Conservation (phyloP, 2,797 vertebrate genomes). For the Brachyalestes nurse region DNA sequence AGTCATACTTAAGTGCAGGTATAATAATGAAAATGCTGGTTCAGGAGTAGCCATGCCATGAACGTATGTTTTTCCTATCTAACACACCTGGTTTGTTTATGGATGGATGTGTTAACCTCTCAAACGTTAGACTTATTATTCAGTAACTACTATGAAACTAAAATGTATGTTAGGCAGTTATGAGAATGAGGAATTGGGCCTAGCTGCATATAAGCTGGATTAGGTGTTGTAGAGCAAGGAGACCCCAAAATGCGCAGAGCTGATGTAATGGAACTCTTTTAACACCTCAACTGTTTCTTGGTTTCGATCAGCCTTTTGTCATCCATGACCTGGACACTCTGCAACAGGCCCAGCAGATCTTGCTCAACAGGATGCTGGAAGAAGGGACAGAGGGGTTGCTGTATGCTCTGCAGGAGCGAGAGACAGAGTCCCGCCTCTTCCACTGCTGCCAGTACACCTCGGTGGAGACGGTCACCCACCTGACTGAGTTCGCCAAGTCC, state of each 20-base stretch:
- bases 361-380: constrained; percentile 83
- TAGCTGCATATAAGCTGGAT: background rate
- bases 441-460: constrained; percentile 93
- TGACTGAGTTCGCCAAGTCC: constrained; percentile 95
- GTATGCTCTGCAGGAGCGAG: constrained; percentile 81
- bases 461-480: constrained; percentile 92
- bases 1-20: no score
- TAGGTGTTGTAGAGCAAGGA: background rate
- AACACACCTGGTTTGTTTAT: no score
- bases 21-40: no score
- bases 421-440: constrained; percentile 90
- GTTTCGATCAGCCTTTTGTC: constrained; percentile 85
- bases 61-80: no score
- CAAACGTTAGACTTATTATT: background rate
- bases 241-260: background rate
- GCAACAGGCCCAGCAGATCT: constrained; percentile 88
- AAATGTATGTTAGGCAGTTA: background rate
- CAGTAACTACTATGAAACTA: background rate
- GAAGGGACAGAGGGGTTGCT: constrained; percentile 62
- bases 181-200: background rate
- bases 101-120: no score
- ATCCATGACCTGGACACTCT: constrained; percentile 96
- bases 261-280: background rate
- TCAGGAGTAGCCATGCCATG: no score
- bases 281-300: constrained; percentile 6